Percentiles rank a stretch among this genome's conserved stretches.
These are phyloP conservation scores for Percina caprodes DNA, from an alignment of 2,113 vertebrate species.

Conservation along the genomic window DNA sequence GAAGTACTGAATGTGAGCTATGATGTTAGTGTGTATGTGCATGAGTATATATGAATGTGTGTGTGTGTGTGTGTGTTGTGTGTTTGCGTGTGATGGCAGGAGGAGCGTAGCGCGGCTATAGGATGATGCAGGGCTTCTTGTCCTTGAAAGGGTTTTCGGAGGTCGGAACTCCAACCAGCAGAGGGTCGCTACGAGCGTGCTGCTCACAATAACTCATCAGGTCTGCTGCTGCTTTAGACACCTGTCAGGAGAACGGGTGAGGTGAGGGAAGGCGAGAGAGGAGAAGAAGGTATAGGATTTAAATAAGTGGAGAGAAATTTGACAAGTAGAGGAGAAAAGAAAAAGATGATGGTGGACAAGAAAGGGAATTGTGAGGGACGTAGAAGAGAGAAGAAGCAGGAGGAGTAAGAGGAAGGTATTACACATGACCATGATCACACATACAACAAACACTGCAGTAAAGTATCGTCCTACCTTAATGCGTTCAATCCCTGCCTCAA, in stretches of 20 bases:
- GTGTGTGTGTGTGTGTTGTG: conserved; percentile 39
- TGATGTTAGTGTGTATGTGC: conserved; percentile 28
- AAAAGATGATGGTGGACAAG: too few species aligned
- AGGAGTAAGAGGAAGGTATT: too few species aligned
- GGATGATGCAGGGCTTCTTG: conserved; percentile 96
- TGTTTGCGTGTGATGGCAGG: background rate
- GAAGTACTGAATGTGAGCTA: conserved; percentile 28
- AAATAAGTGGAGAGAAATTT: background rate
- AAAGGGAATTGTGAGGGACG: too few species aligned
- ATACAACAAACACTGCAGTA: background rate
- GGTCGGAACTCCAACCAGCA: conserved; percentile 95
- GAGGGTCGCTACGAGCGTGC: conserved; percentile 91
- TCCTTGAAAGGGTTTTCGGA: conserved; percentile 99
- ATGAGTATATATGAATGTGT: background rate
- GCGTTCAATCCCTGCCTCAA: conserved; percentile 94
- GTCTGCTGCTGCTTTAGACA: conserved; percentile 94
- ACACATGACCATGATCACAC: background rate
- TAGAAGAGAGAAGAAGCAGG: background rate
- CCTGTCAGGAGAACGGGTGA: conserved; percentile 75
- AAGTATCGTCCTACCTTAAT: conserved; percentile 87
- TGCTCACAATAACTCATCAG: conserved; percentile 98
- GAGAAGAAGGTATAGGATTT: background rate
- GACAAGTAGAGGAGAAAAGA: background rate
- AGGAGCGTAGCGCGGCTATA: conserved; percentile 83
- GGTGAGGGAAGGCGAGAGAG: background rate